Base-by-base conservation (phyloP, 2,797 vertebrate species). In the Falco rusticolus region DNA sequence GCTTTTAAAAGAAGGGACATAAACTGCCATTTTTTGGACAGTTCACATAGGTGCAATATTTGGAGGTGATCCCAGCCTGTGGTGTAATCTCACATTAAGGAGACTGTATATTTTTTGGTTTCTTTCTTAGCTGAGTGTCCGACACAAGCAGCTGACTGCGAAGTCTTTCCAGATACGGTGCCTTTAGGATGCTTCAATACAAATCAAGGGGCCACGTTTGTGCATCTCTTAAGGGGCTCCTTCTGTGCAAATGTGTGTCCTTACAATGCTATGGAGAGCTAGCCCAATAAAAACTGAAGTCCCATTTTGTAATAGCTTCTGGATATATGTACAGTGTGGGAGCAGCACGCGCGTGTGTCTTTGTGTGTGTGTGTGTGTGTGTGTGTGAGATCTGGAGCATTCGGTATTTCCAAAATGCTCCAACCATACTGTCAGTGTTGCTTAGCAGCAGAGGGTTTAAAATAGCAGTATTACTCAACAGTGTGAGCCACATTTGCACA, bases 381-480 rank as follows among this genome's bases (percentile, higher is more conserved):
- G 43, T 37, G 81, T 75, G 71, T 11, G 70, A 94, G 87, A 89
- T 77, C 53, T 95, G 96, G 93, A 94, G 94, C n/a, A 66, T 95
- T 92, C 64, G 5, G 50, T 97, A 87, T 87, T 92, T 96, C 90
- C 90, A 95, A 95, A 95, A 93, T 96, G 96, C 96, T 97, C 95
- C 68, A 91, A 89, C 94, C 90, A 68, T 95, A 81, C 96, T 96
- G 95, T 96, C 96, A 91, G 83, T 66, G 96, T 97, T 97, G 97
- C 97, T 97, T 97, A 97, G 97, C 96, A 97, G 96, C 97, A 86
- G 75, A 87, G 76, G 71, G 82, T 97, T 97, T 97, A 97, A 97
- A 97, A 97, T 97, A 97, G 91, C 5, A 4, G 21, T 84, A 96
- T 97, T 97, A 97, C 97, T 97, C 96, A 97, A 96, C 90, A 70